Evolutionary conservation across 2,888 invertebrate genomes (phyloP).

Genomic region (Meliscaeva auricollis): DNA sequence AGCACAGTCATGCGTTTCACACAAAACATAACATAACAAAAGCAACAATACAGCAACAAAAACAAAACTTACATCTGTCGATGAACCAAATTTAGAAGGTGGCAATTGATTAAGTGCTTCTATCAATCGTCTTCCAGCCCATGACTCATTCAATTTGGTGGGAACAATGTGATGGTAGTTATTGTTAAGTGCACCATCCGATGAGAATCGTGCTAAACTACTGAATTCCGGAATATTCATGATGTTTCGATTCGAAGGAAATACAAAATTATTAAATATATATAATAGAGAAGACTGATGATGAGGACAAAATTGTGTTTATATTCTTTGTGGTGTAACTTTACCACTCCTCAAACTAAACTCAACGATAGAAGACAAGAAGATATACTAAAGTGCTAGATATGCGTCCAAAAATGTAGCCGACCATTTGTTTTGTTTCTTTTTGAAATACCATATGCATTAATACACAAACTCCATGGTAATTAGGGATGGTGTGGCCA

Average conservation of each 20-base stretch:
- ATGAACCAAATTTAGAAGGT: constrained; percentile 78
- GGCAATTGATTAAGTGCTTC: constrained; percentile 84
- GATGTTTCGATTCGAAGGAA: not conserved
- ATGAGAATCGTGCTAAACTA: constrained; percentile 76
- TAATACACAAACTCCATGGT: constrained; percentile 67
- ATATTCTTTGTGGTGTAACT: not conserved
- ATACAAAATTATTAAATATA: not conserved
- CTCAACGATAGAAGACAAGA: constrained; percentile 15
- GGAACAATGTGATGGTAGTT: constrained; percentile 79
- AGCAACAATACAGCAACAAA: constrained; percentile 15
- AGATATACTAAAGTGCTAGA: constrained; percentile 27
- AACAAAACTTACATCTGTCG: constrained; percentile 78
- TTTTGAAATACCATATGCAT: constrained; percentile 51
- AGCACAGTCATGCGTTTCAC: constrained; percentile 42
- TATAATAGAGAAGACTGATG: not conserved
- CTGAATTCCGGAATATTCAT: constrained; percentile 72
- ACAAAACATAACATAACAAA: constrained; percentile 41
- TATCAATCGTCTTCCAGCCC: constrained; percentile 86
- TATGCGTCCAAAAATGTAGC: constrained; percentile 18
- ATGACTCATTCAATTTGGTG: constrained; percentile 86
- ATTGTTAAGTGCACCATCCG: constrained; percentile 82
- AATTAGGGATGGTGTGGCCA: constrained; percentile 52
- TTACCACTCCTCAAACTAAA: not conserved
- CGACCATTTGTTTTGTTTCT: constrained; percentile 29
- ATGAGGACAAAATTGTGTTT: not conserved